phyloP scores from a whole-genome alignment of 2,113 vertebrate species.

The Panurus biarmicus region DNA sequence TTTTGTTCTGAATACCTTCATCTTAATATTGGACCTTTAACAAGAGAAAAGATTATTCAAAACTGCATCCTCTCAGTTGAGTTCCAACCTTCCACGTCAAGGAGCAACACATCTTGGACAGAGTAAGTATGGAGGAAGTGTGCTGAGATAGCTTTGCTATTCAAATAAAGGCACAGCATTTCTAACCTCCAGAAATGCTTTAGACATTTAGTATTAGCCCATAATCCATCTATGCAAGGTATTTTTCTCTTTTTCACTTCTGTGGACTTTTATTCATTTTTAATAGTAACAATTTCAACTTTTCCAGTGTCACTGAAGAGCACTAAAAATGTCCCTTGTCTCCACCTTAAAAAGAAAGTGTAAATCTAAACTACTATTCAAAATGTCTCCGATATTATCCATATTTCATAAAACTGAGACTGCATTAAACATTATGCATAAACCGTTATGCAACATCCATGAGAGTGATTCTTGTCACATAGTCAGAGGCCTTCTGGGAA shows the following conservation, averaged over 20 bases:
- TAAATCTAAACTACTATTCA: neutral
- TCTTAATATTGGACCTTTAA: neutral
- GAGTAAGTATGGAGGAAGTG: neutral
- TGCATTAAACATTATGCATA: neutral
- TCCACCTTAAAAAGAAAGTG: neutral
- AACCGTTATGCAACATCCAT: neutral
- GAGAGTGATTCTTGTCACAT: neutral
- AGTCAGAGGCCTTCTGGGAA: neutral
- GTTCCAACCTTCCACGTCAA: neutral
- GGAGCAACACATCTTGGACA: neutral
- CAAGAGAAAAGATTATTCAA: neutral
- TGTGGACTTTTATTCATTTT: neutral
- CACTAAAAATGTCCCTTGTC: neutral
- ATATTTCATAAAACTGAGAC: constrained; percentile 3
- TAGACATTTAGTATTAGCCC: neutral
- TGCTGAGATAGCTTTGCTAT: neutral
- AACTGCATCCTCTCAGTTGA: neutral
- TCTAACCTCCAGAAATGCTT: neutral
- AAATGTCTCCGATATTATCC: neutral
- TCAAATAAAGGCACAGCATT: neutral
- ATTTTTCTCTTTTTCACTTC: neutral
- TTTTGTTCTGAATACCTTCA: neutral
- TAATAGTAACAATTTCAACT: neutral
- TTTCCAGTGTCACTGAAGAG: neutral
- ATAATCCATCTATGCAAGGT: neutral